Evolutionary conservation across 1,140 invertebrate species (phyloP).

Genomic region (Euwallacea similis): DNA sequence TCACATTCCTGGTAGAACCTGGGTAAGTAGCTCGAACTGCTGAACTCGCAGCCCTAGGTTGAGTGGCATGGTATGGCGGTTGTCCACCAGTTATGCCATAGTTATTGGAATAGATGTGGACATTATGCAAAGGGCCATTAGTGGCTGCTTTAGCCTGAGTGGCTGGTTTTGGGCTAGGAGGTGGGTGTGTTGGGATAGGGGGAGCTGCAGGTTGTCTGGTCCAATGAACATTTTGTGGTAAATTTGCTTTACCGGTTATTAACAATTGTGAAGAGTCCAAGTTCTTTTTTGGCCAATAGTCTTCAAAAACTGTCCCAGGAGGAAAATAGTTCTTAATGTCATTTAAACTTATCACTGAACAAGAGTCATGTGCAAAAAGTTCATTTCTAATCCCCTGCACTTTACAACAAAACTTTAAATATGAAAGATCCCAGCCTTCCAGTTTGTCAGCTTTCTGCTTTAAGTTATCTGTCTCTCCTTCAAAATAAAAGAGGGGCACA

Average conservation of each 20-base stretch:
- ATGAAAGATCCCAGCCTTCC: constrained; percentile 88
- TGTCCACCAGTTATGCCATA: constrained; percentile 43
- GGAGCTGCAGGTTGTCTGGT: constrained; percentile 61
- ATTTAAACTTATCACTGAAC: constrained; percentile 83
- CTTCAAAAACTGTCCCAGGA: constrained; percentile 83
- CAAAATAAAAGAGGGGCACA: constrained; percentile 93
- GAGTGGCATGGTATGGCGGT: constrained; percentile 43
- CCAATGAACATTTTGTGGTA: constrained; percentile 62
- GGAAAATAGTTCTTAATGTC: constrained; percentile 91
- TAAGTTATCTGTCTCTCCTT: constrained; percentile 87
- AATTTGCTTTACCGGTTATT: constrained; percentile 58
- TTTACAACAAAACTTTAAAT: constrained; percentile 92
- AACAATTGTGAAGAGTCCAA: constrained; percentile 75
- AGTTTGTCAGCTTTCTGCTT: constrained; percentile 82
- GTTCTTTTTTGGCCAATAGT: constrained; percentile 88
- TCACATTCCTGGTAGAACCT: constrained; percentile 50
- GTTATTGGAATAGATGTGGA: constrained; percentile 42
- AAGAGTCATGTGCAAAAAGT: constrained; percentile 85
- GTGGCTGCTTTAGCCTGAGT: constrained; percentile 57
- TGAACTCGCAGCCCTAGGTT: constrained; percentile 44
- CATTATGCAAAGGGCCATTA: constrained; percentile 46
- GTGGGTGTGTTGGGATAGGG: constrained; percentile 49
- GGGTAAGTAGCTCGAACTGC: constrained; percentile 53
- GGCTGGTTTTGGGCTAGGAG: constrained; percentile 57
- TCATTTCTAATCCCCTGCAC: constrained; percentile 90